These are phyloP conservation scores for Oncorhynchus kisutch DNA, from an alignment of 2,113 vertebrate species.

Conservation along the genomic window DNA sequence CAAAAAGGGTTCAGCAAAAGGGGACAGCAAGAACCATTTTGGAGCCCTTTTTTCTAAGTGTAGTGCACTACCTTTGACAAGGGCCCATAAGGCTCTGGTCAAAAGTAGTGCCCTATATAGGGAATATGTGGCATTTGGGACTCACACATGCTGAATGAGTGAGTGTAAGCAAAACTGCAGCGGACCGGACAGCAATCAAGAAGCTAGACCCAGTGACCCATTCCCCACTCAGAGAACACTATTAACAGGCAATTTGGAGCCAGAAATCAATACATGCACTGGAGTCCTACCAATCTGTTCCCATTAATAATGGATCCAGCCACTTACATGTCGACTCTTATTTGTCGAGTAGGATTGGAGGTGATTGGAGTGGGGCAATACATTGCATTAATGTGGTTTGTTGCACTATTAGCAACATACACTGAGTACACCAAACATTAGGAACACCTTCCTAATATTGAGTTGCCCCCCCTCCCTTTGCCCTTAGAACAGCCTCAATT, in stretches of 20 bases:
- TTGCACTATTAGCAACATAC: slow-evolving; percentile 15
- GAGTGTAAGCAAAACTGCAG: neutral
- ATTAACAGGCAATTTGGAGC: slow-evolving; percentile 7
- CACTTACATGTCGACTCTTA: slow-evolving; percentile 23
- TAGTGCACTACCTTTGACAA: too few relatives aligned
- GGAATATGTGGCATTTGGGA: too few relatives aligned
- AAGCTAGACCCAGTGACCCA: neutral
- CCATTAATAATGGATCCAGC: slow-evolving; percentile 43
- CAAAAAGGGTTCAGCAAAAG: too few relatives aligned
- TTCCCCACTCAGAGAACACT: neutral
- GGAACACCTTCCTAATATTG: too few relatives aligned
- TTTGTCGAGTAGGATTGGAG: slow-evolving; percentile 23
- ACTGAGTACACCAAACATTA: neutral
- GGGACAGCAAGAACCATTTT: too few relatives aligned
- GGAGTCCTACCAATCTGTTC: slow-evolving; percentile 17
- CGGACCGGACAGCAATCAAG: neutral
- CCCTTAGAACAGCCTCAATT: too few relatives aligned
- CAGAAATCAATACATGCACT: slow-evolving; percentile 31
- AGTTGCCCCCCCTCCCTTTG: too few relatives aligned
- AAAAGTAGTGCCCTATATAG: too few relatives aligned
- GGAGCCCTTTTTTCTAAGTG: too few relatives aligned
- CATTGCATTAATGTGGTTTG: slow-evolving; percentile 24
- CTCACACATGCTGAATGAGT: neutral
- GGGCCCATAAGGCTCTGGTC: too few relatives aligned
- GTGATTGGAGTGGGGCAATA: slow-evolving; percentile 6